Evolutionary conservation across 2,888 invertebrate species (phyloP).

Genomic region (Nesidiocoris tenuis): DNA sequence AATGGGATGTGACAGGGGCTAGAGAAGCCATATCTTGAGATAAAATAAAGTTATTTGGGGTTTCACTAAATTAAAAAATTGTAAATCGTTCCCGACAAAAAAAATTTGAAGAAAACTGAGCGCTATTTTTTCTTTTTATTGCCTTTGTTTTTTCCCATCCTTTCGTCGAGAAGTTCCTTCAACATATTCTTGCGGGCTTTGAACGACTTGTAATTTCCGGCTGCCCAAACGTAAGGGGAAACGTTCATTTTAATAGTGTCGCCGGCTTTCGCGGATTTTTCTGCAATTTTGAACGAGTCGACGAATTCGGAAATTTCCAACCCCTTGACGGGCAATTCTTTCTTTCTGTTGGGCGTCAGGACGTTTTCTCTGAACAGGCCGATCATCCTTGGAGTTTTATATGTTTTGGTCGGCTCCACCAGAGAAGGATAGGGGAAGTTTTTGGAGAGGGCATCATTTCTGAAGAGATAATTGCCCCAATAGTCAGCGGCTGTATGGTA

Average conservation of each 20-base stretch:
- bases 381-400: constrained; percentile 15
- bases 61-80: no score
- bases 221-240: constrained; percentile 26
- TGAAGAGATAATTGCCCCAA: constrained; percentile 26
- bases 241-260: not conserved
- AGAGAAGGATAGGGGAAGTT: constrained; percentile 21
- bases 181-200: constrained; percentile 29
- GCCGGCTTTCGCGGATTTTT: not conserved
- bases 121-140: constrained; percentile 16
- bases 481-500: constrained; percentile 26
- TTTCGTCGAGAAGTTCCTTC: constrained; percentile 25
- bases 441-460: not conserved
- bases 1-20: no score
- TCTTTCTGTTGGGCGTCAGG: constrained; percentile 16
- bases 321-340: not conserved
- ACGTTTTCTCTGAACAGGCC: not conserved
- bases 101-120: no score
- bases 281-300: constrained; percentile 8
- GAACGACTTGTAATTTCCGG: constrained; percentile 14
- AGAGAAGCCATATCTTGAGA: no score
- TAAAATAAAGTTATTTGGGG: no score
- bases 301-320: constrained; percentile 27
- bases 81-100: no score
- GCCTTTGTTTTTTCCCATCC: not conserved
- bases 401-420: constrained; percentile 25